Percentiles rank a stretch among this genome's conserved stretches.
These are phyloP conservation scores for Antechinus flavipes DNA, from an alignment of 2,113 vertebrate species.

Conservation along the genomic window DNA sequence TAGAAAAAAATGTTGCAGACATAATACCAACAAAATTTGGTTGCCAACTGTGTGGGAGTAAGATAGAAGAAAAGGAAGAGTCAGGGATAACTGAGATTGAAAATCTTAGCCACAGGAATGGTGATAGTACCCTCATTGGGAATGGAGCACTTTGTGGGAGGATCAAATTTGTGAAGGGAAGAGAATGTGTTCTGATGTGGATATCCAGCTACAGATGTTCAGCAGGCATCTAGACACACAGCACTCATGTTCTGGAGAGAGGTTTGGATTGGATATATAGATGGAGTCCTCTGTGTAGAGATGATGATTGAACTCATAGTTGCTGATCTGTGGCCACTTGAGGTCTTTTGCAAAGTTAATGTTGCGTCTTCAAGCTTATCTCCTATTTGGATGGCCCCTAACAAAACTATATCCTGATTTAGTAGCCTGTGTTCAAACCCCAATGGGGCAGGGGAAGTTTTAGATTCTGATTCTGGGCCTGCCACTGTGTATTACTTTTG, in stretches of 20 bases:
- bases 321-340: background rate
- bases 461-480: background rate
- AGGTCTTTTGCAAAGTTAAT: background rate
- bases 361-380: background rate
- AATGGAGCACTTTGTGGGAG: background rate
- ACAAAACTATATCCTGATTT: background rate
- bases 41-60: background rate
- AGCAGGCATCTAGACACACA: background rate
- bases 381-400: background rate
- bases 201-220: background rate
- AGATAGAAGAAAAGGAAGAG: background rate
- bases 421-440: background rate
- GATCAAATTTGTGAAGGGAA: background rate
- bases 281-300: background rate
- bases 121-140: background rate
- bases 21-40: background rate
- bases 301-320: background rate
- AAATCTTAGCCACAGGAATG: background rate
- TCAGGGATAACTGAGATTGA: background rate
- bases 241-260: background rate
- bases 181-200: background rate
- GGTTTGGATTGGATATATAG: background rate
- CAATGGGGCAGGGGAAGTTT: background rate
- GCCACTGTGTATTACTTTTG: background rate
- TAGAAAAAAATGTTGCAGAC: background rate